phyloP scores from a whole-genome alignment of 2,888 invertebrate genomes.

The Smittia aterrima region DNA sequence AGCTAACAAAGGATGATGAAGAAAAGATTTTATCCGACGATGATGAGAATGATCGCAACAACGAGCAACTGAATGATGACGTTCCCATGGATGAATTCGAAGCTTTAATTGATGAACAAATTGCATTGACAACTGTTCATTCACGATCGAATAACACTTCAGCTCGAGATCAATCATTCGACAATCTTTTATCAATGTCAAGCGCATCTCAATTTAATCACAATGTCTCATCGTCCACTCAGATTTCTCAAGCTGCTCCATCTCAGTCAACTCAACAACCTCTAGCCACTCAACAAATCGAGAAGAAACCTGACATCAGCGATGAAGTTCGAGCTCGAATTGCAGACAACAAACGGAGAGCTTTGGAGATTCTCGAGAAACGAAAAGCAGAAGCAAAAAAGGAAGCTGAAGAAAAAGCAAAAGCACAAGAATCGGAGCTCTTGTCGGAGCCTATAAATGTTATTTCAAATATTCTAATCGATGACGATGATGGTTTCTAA shows the following conservation, averaged over 20 bases:
- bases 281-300: background rate
- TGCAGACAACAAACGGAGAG: slow-evolving; percentile 64
- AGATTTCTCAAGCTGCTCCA: background rate
- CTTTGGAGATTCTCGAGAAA: slow-evolving; percentile 63
- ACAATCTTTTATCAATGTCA: background rate
- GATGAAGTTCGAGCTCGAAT: slow-evolving; percentile 57
- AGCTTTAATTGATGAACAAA: slow-evolving; percentile 63
- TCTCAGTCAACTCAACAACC: background rate
- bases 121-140: slow-evolving; percentile 59
- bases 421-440: background rate
- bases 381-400: slow-evolving; percentile 47
- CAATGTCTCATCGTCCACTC: background rate
- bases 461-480: background rate
- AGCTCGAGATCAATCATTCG: background rate
- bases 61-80: slow-evolving; percentile 40
- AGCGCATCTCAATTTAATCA: slow-evolving; percentile 43
- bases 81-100: slow-evolving; percentile 64
- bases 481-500: background rate
- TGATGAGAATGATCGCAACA: slow-evolving; percentile 52
- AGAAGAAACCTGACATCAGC: background rate
- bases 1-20: slow-evolving; percentile 49
- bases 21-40: slow-evolving; percentile 54
- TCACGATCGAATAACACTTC: slow-evolving; percentile 48
- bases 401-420: background rate
- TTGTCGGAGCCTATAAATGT: background rate